Evolutionary conservation across 2,888 invertebrate species (phyloP).

Genomic region (Oscheius sp.): DNA sequence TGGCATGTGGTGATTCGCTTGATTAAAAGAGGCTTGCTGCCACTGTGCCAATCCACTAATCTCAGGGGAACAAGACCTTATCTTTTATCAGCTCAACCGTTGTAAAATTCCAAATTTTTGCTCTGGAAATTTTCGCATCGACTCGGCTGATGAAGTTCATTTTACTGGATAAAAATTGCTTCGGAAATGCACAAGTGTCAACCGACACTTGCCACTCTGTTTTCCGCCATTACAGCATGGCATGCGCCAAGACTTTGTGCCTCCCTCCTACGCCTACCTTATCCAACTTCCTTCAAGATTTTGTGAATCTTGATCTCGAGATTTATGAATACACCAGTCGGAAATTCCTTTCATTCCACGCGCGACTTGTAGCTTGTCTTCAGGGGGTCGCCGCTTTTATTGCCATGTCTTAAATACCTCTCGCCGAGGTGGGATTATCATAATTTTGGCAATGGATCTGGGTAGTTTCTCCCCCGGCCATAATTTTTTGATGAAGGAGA

Average conservation of each 20-base stretch:
- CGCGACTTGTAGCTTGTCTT: constrained; percentile 3
- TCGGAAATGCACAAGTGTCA: constrained; percentile 25
- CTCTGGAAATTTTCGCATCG: no score
- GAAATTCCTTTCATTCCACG: constrained; percentile 13
- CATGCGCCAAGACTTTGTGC: constrained; percentile 25
- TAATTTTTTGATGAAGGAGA: not conserved
- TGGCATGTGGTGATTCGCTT: no score
- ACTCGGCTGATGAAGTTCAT: not conserved
- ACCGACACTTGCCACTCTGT: constrained; percentile 31
- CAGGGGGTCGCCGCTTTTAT: constrained; percentile 6
- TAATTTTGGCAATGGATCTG: not conserved
- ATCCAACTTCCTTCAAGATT: constrained; percentile 15
- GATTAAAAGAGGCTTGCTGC: no score
- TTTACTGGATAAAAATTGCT: constrained; percentile 20
- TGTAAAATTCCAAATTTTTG: no score
- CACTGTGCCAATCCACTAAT: no score
- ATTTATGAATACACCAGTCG: not conserved
- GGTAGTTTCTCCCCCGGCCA: not conserved
- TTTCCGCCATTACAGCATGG: constrained; percentile 30
- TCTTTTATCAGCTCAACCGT: no score
- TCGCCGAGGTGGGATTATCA: constrained; percentile 14
- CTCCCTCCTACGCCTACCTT: constrained; percentile 25
- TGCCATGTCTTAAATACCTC: not conserved
- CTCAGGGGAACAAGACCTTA: no score
- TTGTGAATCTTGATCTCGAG: not conserved